Base-by-base conservation (phyloP, 2,888 invertebrate genomes). In the Sinopyrophorus schimmeli region DNA sequence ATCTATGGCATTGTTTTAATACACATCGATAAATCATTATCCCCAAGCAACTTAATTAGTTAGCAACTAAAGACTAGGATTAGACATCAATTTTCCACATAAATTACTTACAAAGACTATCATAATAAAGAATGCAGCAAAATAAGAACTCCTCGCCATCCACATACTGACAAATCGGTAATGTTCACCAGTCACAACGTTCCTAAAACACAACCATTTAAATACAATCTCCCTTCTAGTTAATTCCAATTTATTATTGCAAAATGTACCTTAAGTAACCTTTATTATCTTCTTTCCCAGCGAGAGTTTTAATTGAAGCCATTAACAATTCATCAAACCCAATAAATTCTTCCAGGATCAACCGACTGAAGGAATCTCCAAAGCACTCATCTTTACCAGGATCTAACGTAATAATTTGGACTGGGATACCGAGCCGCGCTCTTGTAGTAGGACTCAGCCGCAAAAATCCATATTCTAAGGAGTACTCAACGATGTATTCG, bases 281-380 rank as follows among this genome's bases (percentile, higher is more conserved):
- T 75, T 96, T 96, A 73, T 96, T 95, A 62, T 96, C 92, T 70
- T 98, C 96, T 60, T 92, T 87, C 71, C 97, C 96, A 1, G 97
- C 97, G 55, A 99, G 76, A 1, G 89, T 86, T 74, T 97, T 95
- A 44, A 99, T 91, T 37, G 95, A 94, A 0, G 96, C 89, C 92
- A 98, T 95, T 1, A 99, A 77, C 48, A 99, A 76, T 70, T 99
- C 98, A 69, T 99, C 97, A 66, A 98, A 99, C 16, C 99, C 99
- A 27, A 99, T 79, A 70, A 98, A 89, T 67, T 93, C 88, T 56
- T 92, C 90, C 23, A 99, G 81, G 53, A 99, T 82, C 64, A 94
- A 86, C 32, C 93, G 83, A 37, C 60, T 93, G 68, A 97, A 87
- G 0, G 85, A 74, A 72, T 97, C 96, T 0, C 98, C 98, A 73